Base-by-base conservation (phyloP, 2,797 vertebrate species). In the Poliocrania exsul region DNA sequence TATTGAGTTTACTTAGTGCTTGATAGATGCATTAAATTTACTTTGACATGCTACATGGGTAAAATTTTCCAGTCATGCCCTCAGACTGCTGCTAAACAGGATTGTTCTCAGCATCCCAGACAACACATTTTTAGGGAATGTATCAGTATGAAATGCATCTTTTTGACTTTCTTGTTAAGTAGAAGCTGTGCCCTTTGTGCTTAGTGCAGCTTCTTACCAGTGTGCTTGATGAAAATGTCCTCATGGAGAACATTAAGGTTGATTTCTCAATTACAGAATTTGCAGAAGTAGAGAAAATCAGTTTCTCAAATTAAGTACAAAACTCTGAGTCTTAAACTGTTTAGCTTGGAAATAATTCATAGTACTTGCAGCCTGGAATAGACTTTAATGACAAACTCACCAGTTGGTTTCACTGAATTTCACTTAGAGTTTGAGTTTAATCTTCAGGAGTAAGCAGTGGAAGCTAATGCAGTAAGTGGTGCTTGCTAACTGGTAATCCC, bases 1-100 rank as follows among this genome's bases (percentile, higher is more conserved):
- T 93, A 81, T 54, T 87, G 54, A 69, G 37, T 86, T 93, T 91
- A 62, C 33, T 64, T 53, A 42, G 35, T 73, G 61, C 75, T 51
- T 79, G 44, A 58, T 83, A 65, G 47, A 75, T 91, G 44, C 13
- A 23, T 83, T 94, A 72, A 86, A 90, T 95, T 81, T n/a, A 23
- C 33, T 82, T 88, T 51, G 58, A 90, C 28, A 78, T 83, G 62
- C 37, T 88, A 16, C n/a, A 7, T 66, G 46, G 33, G 24, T 86
- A 91, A 16, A 69, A 60, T 54, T 92, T 92, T 89, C 38, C 38
- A 86, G 84, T 82, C 50, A 35, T 72, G n/a, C 31, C 25, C 25
- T 92, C 29, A 69, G 57, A 47, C 28, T 91, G 31, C 57, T 78
- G 33, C 54, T 93, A 62, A 73, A 72, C 47, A 66, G 74, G 65